A percentile compares a stretch with the other conserved stretches of the same genome.
phyloP scores from a whole-genome alignment of 2,888 invertebrate genomes.

The Erebia epiphron region DNA sequence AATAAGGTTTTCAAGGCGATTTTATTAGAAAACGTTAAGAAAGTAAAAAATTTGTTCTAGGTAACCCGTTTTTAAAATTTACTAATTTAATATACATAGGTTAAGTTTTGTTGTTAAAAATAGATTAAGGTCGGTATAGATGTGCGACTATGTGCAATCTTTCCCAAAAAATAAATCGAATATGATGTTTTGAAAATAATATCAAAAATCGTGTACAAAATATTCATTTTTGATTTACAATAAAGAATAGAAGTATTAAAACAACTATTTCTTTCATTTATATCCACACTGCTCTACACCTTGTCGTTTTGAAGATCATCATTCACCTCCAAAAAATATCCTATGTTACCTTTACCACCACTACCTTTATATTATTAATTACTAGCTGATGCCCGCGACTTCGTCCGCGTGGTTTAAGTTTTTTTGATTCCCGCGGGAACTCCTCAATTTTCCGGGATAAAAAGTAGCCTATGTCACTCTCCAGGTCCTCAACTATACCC shows the following conservation, averaged over 20 bases:
- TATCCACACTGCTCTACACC: background rate
- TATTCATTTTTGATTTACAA: slow-evolving; percentile 11
- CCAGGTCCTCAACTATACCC: too few species aligned
- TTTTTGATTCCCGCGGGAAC: too few species aligned
- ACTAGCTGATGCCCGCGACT: too few species aligned
- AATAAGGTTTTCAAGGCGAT: too few species aligned
- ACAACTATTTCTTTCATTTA: background rate
- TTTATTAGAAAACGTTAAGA: background rate
- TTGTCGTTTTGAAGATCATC: too few species aligned
- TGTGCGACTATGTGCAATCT: slow-evolving; percentile 16
- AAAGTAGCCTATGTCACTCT: too few species aligned
- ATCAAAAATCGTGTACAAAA: background rate
- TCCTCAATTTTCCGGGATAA: too few species aligned
- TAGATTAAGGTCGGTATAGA: slow-evolving; percentile 1
- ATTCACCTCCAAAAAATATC: too few species aligned
- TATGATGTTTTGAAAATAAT: background rate
- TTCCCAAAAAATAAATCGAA: slow-evolving; percentile 7
- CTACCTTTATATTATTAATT: too few species aligned
- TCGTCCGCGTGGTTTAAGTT: too few species aligned
- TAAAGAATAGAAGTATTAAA: slow-evolving; percentile 15
- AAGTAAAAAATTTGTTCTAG: background rate
- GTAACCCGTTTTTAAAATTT: background rate
- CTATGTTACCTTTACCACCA: too few species aligned
- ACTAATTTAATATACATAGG: background rate
- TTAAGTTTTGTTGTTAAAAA: slow-evolving; percentile 8